Base-by-base conservation (phyloP, 2,113 vertebrate species). In the Cricetomys ansorgei region DNA sequence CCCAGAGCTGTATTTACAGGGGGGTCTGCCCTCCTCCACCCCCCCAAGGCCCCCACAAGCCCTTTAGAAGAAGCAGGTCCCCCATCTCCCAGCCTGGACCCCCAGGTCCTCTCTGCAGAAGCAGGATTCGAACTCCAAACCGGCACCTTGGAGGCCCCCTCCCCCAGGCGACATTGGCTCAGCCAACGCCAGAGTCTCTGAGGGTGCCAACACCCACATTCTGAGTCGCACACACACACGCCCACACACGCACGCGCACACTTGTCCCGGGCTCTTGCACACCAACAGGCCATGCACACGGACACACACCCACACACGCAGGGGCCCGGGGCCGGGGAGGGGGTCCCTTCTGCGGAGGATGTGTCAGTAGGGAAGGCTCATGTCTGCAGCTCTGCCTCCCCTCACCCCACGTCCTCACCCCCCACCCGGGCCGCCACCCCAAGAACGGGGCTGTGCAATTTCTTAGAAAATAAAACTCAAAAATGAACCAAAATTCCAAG, bases 371-470 rank as follows among this genome's bases (percentile, higher is more conserved):
- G 91, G 93, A 43, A 83, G 65, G 79, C 88, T 85, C 15, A 76
- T 84, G 43, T 88, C 83, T 88, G 84, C 96, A 86, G 94, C 59
- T 57, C 50, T 79, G 93, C 97, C 96, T 94, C 94, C 67, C 97
- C 91, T 73, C 34, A 93, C 95, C 86, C 83, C 59, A 65, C 23
- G 25, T 88, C 85, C 85, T 70, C 65, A 27, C 92, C 96, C 94
- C 53, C 69, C 89, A 48, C 93, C 53, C 72, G 92, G 48, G 96
- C 96, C 72, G 81, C 95, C 97, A 97, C 98, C 95, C 96, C 94
- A 55, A 96, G 89, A 94, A 93, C 87, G 88, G 96, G 94, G 96
- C 95, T 98, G 97, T 98, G 98, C 98, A 97, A 98, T 96, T 97
- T 75, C 88, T 95, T 98, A 97, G 93, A 97, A 96, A 97, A 97